A percentile compares a stretch with the other conserved stretches of the same genome.
These are phyloP conservation scores for Amblyopsis hoosieri DNA, from an alignment of 2,797 vertebrate species.

Conservation along the genomic window DNA sequence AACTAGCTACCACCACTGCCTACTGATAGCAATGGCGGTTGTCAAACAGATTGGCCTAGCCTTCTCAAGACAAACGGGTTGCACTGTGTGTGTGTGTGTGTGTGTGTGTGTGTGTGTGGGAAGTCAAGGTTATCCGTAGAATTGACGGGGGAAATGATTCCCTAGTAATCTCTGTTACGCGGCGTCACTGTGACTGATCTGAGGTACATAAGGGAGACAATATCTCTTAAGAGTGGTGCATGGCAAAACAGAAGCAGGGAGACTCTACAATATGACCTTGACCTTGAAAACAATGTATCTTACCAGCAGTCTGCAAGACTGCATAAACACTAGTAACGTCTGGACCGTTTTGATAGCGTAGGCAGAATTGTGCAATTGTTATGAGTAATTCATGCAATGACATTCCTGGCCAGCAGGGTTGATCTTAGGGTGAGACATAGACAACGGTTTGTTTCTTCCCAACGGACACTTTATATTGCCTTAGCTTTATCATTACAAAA, in stretches of 20 bases:
- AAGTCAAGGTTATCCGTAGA: slow-evolving; percentile 49
- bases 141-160: background rate
- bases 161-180: slow-evolving; percentile 14
- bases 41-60: background rate
- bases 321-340: slow-evolving; percentile 17
- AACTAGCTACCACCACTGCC: background rate
- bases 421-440: slow-evolving; percentile 17
- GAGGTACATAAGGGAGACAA: slow-evolving; percentile 30
- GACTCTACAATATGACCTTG: slow-evolving; percentile 39
- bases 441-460: slow-evolving; percentile 14
- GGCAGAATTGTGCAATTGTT: slow-evolving; percentile 28
- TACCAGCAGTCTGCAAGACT: slow-evolving; percentile 17
- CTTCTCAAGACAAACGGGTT: slow-evolving; percentile 2
- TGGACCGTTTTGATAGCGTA: slow-evolving; percentile 28
- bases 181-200: slow-evolving; percentile 50
- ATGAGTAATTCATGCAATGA: slow-evolving; percentile 35
- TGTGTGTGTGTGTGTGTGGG: slow-evolving; percentile 6
- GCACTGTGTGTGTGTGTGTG: background rate
- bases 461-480: slow-evolving; percentile 5
- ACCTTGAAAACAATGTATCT: slow-evolving; percentile 52
- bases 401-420: slow-evolving; percentile 22
- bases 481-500: slow-evolving; percentile 26
- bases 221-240: slow-evolving; percentile 36
- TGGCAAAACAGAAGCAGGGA: slow-evolving; percentile 28
- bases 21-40: background rate